Conservation (phyloP, 2,797 vertebrate species). For the Linurgus olivaceus region DNA sequence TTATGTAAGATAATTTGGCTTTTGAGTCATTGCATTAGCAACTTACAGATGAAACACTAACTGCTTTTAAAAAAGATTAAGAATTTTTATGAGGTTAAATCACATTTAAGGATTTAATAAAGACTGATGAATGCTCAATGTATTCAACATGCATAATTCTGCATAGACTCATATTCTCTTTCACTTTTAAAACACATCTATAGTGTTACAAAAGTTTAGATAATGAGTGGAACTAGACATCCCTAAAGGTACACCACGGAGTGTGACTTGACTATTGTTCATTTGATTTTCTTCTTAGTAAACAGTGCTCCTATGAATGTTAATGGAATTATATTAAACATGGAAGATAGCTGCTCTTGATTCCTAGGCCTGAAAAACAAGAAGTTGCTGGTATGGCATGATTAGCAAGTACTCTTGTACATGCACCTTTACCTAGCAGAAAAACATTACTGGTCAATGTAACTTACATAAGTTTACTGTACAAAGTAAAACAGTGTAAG, state of each 20-base stretch:
- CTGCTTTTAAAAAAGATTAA: background rate
- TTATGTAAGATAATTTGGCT: background rate
- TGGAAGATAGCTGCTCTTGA: background rate
- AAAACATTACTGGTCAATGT: background rate
- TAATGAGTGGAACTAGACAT: background rate
- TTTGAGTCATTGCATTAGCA: background rate
- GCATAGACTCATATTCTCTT: constrained; percentile 34
- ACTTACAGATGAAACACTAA: background rate
- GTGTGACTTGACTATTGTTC: background rate
- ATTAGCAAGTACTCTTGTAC: background rate
- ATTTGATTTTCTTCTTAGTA: background rate
- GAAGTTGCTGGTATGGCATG: background rate
- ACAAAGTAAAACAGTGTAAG: background rate
- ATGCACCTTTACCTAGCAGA: background rate
- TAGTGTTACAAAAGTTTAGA: constrained; percentile 41
- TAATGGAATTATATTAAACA: background rate
- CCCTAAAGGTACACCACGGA: background rate
- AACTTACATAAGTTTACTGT: background rate
- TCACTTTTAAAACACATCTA: constrained; percentile 60
- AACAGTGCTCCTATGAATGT: background rate
- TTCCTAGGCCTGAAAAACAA: background rate
- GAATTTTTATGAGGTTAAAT: background rate
- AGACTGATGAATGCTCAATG: background rate
- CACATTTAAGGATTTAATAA: background rate
- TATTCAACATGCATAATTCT: background rate